Evolutionary conservation across 2,797 vertebrate genomes (phyloP).

Genomic region (Onychomys arenicola): DNA sequence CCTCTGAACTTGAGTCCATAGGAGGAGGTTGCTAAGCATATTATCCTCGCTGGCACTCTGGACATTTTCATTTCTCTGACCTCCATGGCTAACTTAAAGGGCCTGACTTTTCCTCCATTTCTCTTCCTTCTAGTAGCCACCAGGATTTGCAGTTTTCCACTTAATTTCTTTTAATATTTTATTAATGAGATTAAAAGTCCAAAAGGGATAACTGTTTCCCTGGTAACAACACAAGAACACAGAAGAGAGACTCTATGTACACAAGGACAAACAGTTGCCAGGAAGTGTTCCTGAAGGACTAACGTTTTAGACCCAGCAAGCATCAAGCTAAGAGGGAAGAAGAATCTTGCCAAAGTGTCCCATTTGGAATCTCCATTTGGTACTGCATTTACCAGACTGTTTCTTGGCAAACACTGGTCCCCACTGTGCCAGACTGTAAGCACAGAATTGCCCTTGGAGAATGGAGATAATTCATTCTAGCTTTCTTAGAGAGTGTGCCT

Average conservation of each 20-base stretch:
- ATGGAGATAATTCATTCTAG: background rate
- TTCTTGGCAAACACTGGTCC: background rate
- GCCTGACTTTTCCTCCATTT: background rate
- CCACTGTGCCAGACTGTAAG: background rate
- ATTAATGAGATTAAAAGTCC: background rate
- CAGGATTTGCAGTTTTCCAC: background rate
- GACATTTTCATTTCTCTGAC: background rate
- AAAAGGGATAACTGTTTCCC: background rate
- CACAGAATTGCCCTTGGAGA: background rate
- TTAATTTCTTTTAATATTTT: background rate
- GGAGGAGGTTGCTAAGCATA: background rate
- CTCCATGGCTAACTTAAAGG: background rate
- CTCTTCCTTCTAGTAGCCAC: background rate
- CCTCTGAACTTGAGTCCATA: background rate
- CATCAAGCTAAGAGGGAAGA: background rate
- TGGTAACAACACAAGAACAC: background rate
- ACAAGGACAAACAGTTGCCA: accelerated
- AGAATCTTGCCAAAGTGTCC: background rate
- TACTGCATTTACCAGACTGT: background rate
- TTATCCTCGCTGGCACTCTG: background rate
- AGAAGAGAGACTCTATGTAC: background rate
- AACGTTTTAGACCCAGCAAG: background rate
- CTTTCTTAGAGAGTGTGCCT: background rate
- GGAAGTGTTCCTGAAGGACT: background rate
- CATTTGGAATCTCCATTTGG: background rate